phyloP scores from a whole-genome alignment of 1,140 invertebrate genomes.

The Brachionus sp. region DNA sequence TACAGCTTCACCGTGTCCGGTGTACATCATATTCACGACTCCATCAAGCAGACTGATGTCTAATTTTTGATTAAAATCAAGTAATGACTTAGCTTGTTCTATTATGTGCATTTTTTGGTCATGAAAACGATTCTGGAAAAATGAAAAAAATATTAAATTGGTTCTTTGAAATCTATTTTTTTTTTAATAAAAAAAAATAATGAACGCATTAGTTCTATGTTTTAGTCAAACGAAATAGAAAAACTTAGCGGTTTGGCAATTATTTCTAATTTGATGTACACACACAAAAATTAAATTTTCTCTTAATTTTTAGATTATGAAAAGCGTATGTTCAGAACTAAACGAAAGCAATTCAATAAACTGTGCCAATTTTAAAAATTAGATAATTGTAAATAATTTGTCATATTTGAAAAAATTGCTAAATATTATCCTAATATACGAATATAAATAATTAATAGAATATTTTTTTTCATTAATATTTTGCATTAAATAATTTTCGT shows the following conservation, averaged over 20 bases:
- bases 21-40: conserved; percentile 44
- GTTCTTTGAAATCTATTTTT: background rate
- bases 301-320: background rate
- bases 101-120: conserved; percentile 43
- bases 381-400: background rate
- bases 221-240: background rate
- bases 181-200: background rate
- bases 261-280: background rate
- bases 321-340: background rate
- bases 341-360: background rate
- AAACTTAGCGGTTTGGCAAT: background rate
- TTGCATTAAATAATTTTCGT: background rate
- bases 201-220: background rate
- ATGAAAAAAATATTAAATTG: background rate
- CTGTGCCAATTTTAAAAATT: background rate
- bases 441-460: background rate
- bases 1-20: conserved; percentile 41
- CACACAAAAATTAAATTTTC: background rate
- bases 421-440: background rate
- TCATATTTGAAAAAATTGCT: background rate
- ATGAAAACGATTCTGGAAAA: background rate
- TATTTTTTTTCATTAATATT: background rate
- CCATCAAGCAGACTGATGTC: conserved; percentile 45
- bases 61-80: conserved; percentile 45
- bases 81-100: conserved; percentile 42